Conservation (phyloP, 35 echinoderm and acorn worm genomes). For the Amphiura filiformis region DNA sequence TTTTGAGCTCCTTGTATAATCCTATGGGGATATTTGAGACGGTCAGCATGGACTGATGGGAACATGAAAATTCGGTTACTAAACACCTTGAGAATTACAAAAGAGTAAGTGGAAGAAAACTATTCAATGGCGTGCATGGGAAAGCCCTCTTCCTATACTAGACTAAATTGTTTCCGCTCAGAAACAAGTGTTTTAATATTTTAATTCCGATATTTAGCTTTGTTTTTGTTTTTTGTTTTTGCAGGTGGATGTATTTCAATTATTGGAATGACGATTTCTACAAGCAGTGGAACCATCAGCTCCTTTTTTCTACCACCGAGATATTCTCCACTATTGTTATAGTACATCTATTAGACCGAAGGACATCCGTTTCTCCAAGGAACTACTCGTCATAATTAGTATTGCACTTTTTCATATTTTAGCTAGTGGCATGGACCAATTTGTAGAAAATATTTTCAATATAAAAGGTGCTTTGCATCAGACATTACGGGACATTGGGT, state of each 20-base stretch:
- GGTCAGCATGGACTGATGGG: too few relatives aligned
- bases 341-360: not conserved
- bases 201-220: too few relatives aligned
- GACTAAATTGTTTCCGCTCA: too few relatives aligned
- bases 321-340: not conserved
- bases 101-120: too few relatives aligned
- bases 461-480: not conserved
- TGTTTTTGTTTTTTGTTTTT: too few relatives aligned
- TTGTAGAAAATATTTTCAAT: not conserved
- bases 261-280: conserved; percentile 4
- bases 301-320: not conserved
- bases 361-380: not conserved
- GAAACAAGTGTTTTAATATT: too few relatives aligned
- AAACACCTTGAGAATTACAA: too few relatives aligned
- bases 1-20: too few relatives aligned
- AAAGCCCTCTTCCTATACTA: too few relatives aligned
- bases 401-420: not conserved
- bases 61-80: too few relatives aligned
- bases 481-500: not conserved
- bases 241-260: not conserved
- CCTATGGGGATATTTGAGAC: too few relatives aligned
- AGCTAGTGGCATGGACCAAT: not conserved
- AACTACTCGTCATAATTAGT: not conserved
- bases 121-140: too few relatives aligned
- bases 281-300: not conserved